These are phyloP conservation scores for Pammene fasciana DNA, from an alignment of 2,888 invertebrate genomes.

Conservation along the genomic window DNA sequence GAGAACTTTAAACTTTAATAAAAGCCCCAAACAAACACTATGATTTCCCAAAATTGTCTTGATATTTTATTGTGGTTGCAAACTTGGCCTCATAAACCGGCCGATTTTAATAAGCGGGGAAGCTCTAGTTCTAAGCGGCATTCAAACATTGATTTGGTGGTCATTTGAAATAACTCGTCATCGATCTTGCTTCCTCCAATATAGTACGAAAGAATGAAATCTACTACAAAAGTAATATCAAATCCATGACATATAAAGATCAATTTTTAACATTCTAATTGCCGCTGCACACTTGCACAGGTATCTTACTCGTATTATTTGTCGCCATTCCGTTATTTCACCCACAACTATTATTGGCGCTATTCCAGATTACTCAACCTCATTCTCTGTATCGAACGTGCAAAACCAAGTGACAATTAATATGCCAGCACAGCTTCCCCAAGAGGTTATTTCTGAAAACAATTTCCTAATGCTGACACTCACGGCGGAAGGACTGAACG, in stretches of 20 bases:
- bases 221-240: too few species aligned
- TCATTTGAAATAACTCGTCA: too few species aligned
- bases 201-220: too few species aligned
- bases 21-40: not conserved
- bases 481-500: slow-evolving; percentile 59
- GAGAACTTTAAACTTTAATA: not conserved
- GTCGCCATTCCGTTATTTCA: not conserved
- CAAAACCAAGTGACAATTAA: slow-evolving; percentile 54
- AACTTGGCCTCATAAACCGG: not conserved
- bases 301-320: not conserved
- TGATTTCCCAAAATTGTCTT: not conserved
- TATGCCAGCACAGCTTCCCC: slow-evolving; percentile 52
- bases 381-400: slow-evolving; percentile 52
- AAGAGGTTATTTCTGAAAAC: slow-evolving; percentile 58
- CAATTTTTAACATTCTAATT: too few species aligned
- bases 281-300: too few species aligned
- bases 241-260: not conserved
- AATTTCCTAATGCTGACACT: slow-evolving; percentile 61
- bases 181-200: too few species aligned
- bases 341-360: slow-evolving; percentile 9
- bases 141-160: too few species aligned
- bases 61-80: not conserved
- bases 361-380: slow-evolving; percentile 57
- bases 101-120: not conserved
- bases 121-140: not conserved